phyloP scores from a whole-genome alignment of 2,888 invertebrate genomes.

The Eulithis testata region DNA sequence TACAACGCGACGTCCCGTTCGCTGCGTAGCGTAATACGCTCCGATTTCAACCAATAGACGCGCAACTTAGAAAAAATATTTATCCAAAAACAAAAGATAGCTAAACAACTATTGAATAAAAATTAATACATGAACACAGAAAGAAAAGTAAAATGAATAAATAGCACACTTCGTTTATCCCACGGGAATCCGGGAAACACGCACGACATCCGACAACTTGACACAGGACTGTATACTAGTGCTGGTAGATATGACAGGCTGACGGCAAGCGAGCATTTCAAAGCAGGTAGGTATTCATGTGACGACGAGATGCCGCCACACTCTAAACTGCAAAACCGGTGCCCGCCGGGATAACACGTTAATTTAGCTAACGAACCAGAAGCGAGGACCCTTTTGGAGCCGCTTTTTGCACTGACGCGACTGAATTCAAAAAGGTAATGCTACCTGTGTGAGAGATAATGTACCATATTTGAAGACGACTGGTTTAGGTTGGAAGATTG shows the following conservation, averaged over 20 bases:
- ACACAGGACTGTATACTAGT: constrained; percentile 5
- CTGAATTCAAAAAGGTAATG: constrained; percentile 53
- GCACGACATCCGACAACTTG: constrained; percentile 14
- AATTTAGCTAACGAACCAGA: constrained; percentile 78
- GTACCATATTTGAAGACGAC: constrained; percentile 1
- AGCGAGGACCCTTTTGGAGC: constrained; percentile 60
- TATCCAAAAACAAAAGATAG: too few relatives aligned
- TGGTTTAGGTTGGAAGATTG: not conserved
- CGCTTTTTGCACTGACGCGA: constrained; percentile 62
- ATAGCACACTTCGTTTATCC: not conserved
- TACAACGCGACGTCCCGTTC: too few relatives aligned
- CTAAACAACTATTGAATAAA: not conserved
- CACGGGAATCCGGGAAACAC: not conserved
- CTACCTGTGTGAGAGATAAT: constrained; percentile 27
- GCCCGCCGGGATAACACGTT: constrained; percentile 65
- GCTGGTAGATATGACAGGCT: constrained; percentile 8
- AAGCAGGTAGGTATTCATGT: constrained; percentile 45
- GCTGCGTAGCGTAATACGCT: too few relatives aligned
- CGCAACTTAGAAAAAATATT: too few relatives aligned
- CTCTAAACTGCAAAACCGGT: constrained; percentile 49
- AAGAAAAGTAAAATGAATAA: not conserved
- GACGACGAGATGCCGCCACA: constrained; percentile 46
- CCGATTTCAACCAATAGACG: too few relatives aligned
- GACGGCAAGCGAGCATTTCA: constrained; percentile 40
- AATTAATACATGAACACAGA: not conserved